Conservation (phyloP, 1,140 invertebrate species). For the Drosophila seguyi region DNA sequence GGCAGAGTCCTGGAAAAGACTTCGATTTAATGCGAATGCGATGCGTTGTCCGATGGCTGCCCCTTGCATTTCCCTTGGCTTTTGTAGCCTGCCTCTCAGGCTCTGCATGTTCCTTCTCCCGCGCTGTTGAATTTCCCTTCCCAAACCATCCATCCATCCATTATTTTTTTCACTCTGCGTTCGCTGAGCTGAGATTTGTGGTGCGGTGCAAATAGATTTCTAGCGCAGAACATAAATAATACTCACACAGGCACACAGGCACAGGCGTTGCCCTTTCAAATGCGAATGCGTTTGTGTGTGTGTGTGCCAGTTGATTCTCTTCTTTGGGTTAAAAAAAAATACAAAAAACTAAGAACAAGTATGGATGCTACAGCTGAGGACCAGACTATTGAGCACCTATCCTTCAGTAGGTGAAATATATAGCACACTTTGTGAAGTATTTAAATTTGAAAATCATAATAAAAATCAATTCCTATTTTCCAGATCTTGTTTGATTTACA, state of each 20-base stretch:
- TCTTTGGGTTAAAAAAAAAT: constrained; percentile 19
- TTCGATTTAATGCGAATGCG: constrained; percentile 83
- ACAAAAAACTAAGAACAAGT: not conserved
- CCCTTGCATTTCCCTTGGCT: constrained; percentile 30
- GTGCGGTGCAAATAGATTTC: constrained; percentile 84
- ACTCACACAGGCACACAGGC: constrained; percentile 60
- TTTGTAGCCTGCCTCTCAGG: constrained; percentile 19
- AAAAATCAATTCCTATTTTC: not conserved
- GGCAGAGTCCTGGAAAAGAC: constrained; percentile 54
- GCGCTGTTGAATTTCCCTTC: constrained; percentile 16
- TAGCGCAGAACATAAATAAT: constrained; percentile 83
- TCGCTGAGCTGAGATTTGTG: constrained; percentile 83
- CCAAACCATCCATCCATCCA: constrained; percentile 34
- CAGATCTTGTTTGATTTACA: not conserved
- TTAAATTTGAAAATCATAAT: not conserved
- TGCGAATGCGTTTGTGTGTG: constrained; percentile 39
- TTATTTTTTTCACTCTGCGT: constrained; percentile 55
- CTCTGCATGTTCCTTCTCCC: constrained; percentile 11
- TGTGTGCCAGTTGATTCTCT: constrained; percentile 64
- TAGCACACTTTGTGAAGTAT: not conserved
- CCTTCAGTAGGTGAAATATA: not conserved
- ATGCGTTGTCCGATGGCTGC: constrained; percentile 69
- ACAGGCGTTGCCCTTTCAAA: constrained; percentile 35
- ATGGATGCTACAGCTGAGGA: not conserved
- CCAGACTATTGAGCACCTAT: not conserved